phyloP scores from a whole-genome alignment of 1,140 invertebrate genomes.

The Neotoxoptera formosana region DNA sequence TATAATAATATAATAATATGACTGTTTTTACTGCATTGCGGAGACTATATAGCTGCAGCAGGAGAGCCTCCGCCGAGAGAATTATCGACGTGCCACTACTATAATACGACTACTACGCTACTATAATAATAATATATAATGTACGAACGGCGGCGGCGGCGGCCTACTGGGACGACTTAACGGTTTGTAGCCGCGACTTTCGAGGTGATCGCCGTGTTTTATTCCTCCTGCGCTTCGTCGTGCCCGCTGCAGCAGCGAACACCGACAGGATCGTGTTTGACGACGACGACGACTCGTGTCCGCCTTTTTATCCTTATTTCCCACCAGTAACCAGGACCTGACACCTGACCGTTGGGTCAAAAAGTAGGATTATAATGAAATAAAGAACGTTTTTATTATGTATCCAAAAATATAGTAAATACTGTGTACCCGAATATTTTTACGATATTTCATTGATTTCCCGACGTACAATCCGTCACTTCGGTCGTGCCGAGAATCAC shows the following conservation, averaged over 20 bases:
- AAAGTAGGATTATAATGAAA: too few species aligned
- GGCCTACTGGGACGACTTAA: conserved; percentile 8
- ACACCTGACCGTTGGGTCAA: too few species aligned
- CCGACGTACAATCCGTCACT: too few species aligned
- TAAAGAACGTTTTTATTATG: too few species aligned
- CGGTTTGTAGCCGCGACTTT: conserved; percentile 34
- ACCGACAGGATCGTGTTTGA: too few species aligned
- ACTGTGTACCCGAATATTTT: too few species aligned
- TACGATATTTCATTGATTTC: too few species aligned
- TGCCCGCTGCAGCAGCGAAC: not conserved
- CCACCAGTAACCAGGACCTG: not conserved
- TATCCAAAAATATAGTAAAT: too few species aligned
- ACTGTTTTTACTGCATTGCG: conserved; percentile 25
- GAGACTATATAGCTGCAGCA: too few species aligned
- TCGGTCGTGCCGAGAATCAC: not conserved
- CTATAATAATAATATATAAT: not conserved
- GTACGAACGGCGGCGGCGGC: not conserved
- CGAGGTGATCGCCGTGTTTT: not conserved
- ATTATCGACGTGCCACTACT: conserved; percentile 50
- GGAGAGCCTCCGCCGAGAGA: conserved; percentile 29
- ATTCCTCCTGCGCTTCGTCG: not conserved
- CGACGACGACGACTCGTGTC: not conserved
- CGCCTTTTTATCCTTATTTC: not conserved
- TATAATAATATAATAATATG: conserved; percentile 40
- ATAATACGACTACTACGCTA: too few species aligned